Conservation (phyloP, 2,888 invertebrate genomes). For the Nudaria mundana region DNA sequence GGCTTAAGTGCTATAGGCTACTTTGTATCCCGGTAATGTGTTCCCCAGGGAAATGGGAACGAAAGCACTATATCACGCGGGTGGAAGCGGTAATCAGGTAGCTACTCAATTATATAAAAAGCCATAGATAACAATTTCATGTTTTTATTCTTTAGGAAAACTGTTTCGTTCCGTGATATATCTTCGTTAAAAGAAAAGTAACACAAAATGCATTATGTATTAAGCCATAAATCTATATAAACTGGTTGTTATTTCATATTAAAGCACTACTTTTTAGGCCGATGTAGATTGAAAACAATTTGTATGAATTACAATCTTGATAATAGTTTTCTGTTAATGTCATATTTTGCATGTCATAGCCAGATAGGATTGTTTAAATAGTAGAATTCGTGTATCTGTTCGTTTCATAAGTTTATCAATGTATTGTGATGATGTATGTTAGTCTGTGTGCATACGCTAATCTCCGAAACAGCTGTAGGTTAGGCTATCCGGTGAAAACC, state of each 20-base stretch:
- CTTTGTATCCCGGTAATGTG: too few species aligned
- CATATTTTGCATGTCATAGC: not conserved
- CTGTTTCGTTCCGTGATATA: not conserved
- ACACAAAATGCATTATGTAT: constrained; percentile 25
- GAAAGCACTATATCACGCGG: too few species aligned
- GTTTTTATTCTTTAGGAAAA: not conserved
- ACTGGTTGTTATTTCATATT: constrained; percentile 29
- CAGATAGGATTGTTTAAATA: too few species aligned
- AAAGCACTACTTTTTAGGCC: constrained; percentile 16
- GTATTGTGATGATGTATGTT: not conserved
- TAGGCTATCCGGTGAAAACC: too few species aligned
- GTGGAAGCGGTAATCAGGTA: too few species aligned
- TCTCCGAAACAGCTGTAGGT: too few species aligned
- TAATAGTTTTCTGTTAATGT: constrained; percentile 13
- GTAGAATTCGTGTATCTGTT: too few species aligned
- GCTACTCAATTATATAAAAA: too few species aligned
- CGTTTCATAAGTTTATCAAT: not conserved
- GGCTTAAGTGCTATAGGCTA: too few species aligned
- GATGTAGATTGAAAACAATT: constrained; percentile 10
- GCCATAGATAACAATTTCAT: not conserved
- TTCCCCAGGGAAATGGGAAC: too few species aligned
- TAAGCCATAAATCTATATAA: constrained; percentile 30
- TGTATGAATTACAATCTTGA: too few species aligned
- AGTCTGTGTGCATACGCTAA: too few species aligned
- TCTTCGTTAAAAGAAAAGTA: constrained; percentile 9